Evolutionary conservation across 1,140 invertebrate species (phyloP).

Genomic region (Musca domestica): DNA sequence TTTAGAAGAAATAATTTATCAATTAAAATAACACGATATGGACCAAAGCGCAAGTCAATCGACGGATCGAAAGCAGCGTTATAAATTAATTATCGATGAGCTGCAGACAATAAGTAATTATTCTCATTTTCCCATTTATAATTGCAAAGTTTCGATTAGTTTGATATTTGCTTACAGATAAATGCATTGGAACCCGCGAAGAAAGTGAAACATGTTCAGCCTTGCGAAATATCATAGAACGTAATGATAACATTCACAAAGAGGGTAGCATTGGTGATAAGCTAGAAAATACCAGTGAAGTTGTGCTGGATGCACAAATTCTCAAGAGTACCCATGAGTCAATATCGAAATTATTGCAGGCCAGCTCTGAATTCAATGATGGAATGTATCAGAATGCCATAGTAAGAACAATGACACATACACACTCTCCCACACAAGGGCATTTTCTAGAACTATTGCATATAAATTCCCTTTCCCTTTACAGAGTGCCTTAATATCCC

Average conservation of each 20-base stretch:
- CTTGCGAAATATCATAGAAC: slow-evolving; percentile 6
- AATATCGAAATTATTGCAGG: slow-evolving; percentile 24
- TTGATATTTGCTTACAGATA: neutral
- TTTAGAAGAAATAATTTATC: neutral
- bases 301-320: slow-evolving; percentile 28
- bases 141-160: neutral
- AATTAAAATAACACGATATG: too few relatives aligned
- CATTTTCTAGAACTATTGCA: too few relatives aligned
- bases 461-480: neutral
- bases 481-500: slow-evolving; percentile 21
- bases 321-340: slow-evolving; percentile 31
- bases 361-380: slow-evolving; percentile 27
- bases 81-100: neutral
- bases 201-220: slow-evolving; percentile 8
- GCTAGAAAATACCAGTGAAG: slow-evolving; percentile 28
- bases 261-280: slow-evolving; percentile 20
- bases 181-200: neutral
- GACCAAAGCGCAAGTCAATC: neutral
- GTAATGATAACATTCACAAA: slow-evolving; percentile 16
- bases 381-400: slow-evolving; percentile 27
- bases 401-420: slow-evolving; percentile 6
- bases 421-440: too few relatives aligned
- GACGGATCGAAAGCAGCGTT: slow-evolving; percentile 1
- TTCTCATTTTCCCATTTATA: neutral
- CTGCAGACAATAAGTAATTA: neutral